A percentile compares a stretch with the other conserved stretches of the same genome.
Evolutionary conservation across 2,888 invertebrate species (phyloP).

Genomic region (Acholoe squamosa): DNA sequence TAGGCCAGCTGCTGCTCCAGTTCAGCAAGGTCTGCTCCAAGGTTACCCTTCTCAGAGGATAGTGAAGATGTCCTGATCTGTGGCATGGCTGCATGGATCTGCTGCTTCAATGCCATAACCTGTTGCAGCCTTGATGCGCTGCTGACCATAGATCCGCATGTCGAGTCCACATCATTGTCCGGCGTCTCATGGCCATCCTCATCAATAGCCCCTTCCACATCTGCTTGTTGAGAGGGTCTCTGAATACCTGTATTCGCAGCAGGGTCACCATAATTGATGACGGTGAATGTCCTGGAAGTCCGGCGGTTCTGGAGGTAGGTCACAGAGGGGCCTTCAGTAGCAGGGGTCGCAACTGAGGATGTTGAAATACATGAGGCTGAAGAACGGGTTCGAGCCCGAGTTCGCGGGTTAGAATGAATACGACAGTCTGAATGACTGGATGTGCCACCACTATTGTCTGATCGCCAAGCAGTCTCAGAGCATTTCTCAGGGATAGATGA

Average conservation of each 20-base stretch:
- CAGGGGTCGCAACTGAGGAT: not conserved
- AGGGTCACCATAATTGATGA: slow-evolving; percentile 53
- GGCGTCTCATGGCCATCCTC: slow-evolving; percentile 9
- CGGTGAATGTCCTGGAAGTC: slow-evolving; percentile 52
- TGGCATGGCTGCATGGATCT: not conserved
- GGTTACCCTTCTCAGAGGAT: slow-evolving; percentile 8
- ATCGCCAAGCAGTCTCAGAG: slow-evolving; percentile 10
- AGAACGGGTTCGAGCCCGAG: not conserved
- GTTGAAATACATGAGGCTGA: not conserved
- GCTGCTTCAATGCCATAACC: not conserved
- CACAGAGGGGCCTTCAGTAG: not conserved
- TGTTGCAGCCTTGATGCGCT: slow-evolving; percentile 35
- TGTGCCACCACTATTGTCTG: not conserved
- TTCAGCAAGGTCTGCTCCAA: slow-evolving; percentile 16
- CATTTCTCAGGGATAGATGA: slow-evolving; percentile 21
- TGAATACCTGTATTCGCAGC: not conserved
- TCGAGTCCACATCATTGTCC: slow-evolving; percentile 25
- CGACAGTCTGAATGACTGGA: not conserved
- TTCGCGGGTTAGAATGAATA: slow-evolving; percentile 36
- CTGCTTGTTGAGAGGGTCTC: slow-evolving; percentile 5
- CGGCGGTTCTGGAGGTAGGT: slow-evolving; percentile 41
- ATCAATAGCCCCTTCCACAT: slow-evolving; percentile 5
- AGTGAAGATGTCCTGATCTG: not conserved
- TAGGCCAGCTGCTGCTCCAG: slow-evolving; percentile 36
- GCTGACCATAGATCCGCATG: slow-evolving; percentile 37